These are phyloP conservation scores for Eurystomus gularis DNA, from an alignment of 2,113 vertebrate species.

Conservation along the genomic window DNA sequence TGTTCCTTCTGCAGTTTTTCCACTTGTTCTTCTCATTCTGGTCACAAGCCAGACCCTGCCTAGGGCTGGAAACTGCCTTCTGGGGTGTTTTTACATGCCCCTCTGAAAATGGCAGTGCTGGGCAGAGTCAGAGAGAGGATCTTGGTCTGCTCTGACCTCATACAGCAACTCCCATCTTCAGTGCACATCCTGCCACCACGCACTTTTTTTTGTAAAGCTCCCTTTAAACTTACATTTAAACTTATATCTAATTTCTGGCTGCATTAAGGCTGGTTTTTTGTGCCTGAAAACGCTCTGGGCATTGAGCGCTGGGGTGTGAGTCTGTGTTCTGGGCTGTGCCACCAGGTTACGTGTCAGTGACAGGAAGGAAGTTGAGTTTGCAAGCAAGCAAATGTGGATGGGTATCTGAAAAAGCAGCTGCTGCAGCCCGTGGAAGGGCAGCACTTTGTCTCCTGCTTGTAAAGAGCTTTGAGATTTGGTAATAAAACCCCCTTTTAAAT, in stretches of 20 bases:
- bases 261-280: neutral
- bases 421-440: constrained; percentile 1
- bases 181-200: neutral
- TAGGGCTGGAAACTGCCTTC: neutral
- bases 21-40: neutral
- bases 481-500: constrained; percentile 71
- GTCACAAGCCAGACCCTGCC: neutral
- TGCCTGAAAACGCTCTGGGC: neutral
- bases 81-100: neutral
- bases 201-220: neutral
- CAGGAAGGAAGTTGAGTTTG: constrained; percentile 61
- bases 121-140: neutral
- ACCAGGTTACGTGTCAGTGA: neutral
- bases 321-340: constrained; percentile 18
- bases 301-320: neutral
- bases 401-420: constrained; percentile 26
- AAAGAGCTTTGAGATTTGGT: constrained; percentile 66
- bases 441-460: constrained; percentile 59
- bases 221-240: neutral
- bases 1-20: neutral
- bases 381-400: neutral
- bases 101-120: neutral
- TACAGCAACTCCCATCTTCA: neutral
- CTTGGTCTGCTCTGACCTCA: neutral
- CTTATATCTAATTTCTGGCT: neutral